Evolutionary conservation across 2,888 invertebrate genomes (phyloP).

Genomic region (Andrena minutula): DNA sequence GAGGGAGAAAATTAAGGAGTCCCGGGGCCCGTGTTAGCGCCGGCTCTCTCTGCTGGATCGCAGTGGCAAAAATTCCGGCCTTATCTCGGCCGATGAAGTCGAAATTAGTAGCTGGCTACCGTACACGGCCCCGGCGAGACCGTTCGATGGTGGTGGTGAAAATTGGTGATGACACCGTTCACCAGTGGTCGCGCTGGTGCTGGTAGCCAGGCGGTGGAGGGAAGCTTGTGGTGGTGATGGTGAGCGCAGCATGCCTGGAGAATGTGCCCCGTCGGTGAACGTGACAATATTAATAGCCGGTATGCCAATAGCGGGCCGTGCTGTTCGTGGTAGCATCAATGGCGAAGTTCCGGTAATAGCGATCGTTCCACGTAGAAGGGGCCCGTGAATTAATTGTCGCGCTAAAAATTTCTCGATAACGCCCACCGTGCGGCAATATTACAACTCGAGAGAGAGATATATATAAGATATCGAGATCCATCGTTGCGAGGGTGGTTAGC

Average conservation of each 20-base stretch:
- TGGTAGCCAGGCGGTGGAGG: slow-evolving; percentile 18
- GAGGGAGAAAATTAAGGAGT: slow-evolving; percentile 65
- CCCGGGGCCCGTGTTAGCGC: slow-evolving; percentile 52
- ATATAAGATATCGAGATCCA: too few species aligned
- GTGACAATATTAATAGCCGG: slow-evolving; percentile 55
- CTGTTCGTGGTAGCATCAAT: slow-evolving; percentile 44
- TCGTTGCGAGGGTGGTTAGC: too few species aligned
- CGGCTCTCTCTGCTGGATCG: slow-evolving; percentile 45
- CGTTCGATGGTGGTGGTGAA: slow-evolving; percentile 35
- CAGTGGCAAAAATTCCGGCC: slow-evolving; percentile 80
- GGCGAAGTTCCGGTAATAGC: slow-evolving; percentile 56
- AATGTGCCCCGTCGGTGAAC: slow-evolving; percentile 38
- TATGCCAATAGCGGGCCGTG: slow-evolving; percentile 48
- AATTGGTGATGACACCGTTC: slow-evolving; percentile 33
- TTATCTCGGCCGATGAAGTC: slow-evolving; percentile 85
- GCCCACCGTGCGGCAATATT: too few species aligned
- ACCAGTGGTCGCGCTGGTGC: slow-evolving; percentile 5
- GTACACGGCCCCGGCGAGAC: slow-evolving; percentile 74
- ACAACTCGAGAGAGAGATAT: too few species aligned
- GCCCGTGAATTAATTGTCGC: slow-evolving; percentile 32
- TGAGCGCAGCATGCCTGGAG: slow-evolving; percentile 32
- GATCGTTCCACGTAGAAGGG: slow-evolving; percentile 29
- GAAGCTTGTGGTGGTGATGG: slow-evolving; percentile 14
- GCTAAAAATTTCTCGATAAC: slow-evolving; percentile 24
- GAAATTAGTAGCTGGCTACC: slow-evolving; percentile 85